Base-by-base conservation (phyloP, 2,888 invertebrate species). In the Cryptocheilus praepositus region DNA sequence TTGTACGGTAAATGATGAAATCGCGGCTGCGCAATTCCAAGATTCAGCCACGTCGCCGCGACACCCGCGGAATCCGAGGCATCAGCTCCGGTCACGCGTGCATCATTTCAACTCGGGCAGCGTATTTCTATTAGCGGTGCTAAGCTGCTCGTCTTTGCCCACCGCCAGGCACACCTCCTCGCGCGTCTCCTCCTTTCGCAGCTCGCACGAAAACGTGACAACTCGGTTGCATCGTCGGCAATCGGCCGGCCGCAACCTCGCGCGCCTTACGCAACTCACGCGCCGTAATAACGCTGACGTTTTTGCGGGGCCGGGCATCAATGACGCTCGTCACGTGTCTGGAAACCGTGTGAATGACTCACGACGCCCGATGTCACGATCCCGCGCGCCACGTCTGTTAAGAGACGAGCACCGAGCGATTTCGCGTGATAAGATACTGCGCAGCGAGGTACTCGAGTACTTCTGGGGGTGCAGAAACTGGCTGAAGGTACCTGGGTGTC, bases 241-340 rank as follows among this genome's bases (percentile, higher is more conserved):
- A 36, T 36, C 36, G 36, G 36, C 25, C 25, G 21, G 21, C 13
- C 16, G 55, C 36, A 56, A 56, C 36, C 43, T 56, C 25, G 46
- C 36, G 8, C 7, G 45, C 49, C 67, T 79, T 79, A 79, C 65
- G 72, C 72, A 79, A 79, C 68, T 52, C 53, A 22, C 62, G 64
- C 70, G 62, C 68, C 62, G 61, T 57, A 66, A 57, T 56, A 64
- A 36, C 57, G 60, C 45, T 45, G 49, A 61, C 53, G 67, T 71
- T 74, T 71, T 75, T 71, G 15, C 52, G 51, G 13, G 49, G 43
- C 55, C 54, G 65, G 62, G 45, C 69, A 67, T 72, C 73, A 67
- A 74, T 74, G 70, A 77, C 68, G 36, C 22, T 28, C 64, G 67
- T 75, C 79, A 77, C 79, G 71, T 77, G 72, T 67, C 64, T 61